Evolutionary conservation across 92 coral and sea anemone species (phyloP).

Genomic region (Hydrozoanthus gracilis): DNA sequence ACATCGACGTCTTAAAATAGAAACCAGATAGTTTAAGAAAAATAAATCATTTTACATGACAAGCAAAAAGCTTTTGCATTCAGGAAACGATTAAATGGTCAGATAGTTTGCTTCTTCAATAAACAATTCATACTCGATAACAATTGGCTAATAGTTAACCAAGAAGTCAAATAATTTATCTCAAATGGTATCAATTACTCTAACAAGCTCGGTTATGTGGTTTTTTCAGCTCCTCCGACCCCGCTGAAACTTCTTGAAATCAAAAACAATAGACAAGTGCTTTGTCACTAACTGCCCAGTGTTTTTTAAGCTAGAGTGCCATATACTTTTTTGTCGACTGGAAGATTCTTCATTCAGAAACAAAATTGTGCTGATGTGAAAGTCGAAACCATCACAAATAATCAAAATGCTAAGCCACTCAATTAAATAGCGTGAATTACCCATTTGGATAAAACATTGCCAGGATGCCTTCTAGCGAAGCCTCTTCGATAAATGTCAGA

Average conservation of each 20-base stretch:
- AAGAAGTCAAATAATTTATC: slow-evolving; percentile 1
- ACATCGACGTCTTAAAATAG: neutral
- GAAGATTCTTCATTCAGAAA: slow-evolving; percentile 15
- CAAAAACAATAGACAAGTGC: neutral
- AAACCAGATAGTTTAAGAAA: neutral
- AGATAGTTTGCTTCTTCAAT: slow-evolving; percentile 21
- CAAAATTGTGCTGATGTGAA: neutral
- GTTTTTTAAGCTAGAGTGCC: neutral
- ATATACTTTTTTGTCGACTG: slow-evolving; percentile 7
- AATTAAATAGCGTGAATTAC: neutral
- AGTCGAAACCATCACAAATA: slow-evolving; percentile 3
- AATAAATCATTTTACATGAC: neutral
- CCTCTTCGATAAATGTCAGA: neutral
- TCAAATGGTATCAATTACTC: slow-evolving; percentile 2
- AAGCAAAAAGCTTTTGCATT: slow-evolving; percentile 33
- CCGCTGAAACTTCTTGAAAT: neutral
- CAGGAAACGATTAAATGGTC: slow-evolving; percentile 35
- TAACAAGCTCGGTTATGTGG: neutral
- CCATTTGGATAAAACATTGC: neutral
- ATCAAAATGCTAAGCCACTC: neutral
- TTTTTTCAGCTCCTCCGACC: neutral
- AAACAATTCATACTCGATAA: slow-evolving; percentile 3
- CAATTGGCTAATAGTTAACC: slow-evolving; percentile 3
- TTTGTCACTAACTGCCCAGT: neutral
- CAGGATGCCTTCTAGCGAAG: neutral